Evolutionary conservation across 2,113 vertebrate species (phyloP).

Genomic region (Misgurnus anguillicaudatus): DNA sequence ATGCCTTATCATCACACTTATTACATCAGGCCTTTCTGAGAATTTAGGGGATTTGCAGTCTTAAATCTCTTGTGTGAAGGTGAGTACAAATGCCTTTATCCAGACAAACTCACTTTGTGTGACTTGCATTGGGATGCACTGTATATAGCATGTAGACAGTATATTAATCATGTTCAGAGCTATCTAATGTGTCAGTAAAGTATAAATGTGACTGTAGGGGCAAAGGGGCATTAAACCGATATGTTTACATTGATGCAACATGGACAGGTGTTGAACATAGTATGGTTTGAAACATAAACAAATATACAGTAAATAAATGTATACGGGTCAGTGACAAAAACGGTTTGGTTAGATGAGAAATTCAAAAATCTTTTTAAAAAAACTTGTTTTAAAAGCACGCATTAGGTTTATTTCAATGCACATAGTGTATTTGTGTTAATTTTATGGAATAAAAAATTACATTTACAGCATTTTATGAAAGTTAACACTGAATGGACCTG

Average conservation of each 20-base stretch:
- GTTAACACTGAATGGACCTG: no score
- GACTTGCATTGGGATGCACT: constrained; percentile 38
- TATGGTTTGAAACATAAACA: not conserved
- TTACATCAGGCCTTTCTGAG: constrained; percentile 64
- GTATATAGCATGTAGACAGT: constrained; percentile 27
- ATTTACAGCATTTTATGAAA: no score
- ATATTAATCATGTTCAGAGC: constrained; percentile 50
- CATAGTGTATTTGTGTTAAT: no score
- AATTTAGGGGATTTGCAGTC: constrained; percentile 66
- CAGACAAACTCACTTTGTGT: constrained; percentile 42
- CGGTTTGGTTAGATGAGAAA: no score
- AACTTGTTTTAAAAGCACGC: no score
- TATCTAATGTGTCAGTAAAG: constrained; percentile 44
- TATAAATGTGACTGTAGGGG: constrained; percentile 17
- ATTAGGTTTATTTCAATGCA: no score
- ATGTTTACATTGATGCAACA: not conserved
- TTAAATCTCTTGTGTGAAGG: constrained; percentile 72
- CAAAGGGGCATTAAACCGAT: not conserved
- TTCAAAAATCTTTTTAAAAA: no score
- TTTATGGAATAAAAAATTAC: no score
- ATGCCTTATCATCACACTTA: constrained; percentile 61
- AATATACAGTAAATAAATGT: not conserved
- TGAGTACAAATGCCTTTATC: constrained; percentile 58
- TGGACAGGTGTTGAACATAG: not conserved
- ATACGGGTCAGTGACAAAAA: no score